Base-by-base conservation (phyloP, 2,888 invertebrate genomes). In the Dichetophora obliterata region DNA sequence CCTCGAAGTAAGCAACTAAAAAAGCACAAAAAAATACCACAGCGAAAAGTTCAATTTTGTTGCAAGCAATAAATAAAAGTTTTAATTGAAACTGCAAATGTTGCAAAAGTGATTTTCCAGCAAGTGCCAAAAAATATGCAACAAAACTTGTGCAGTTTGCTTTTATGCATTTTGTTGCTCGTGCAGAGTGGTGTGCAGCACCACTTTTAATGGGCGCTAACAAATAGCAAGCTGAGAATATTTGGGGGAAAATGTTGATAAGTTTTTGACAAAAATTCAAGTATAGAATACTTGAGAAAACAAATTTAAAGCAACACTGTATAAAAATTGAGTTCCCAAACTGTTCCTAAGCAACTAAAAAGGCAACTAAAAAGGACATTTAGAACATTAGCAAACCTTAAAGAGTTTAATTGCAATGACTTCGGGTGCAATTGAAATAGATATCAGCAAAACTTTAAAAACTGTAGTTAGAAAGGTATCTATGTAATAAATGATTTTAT, bases 71-170 rank as follows among this genome's bases (percentile, higher is more conserved):
- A 34, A 43, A 11, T 16, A 19, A 61, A 61, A 37, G 19, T 71
- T 71, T 57, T 71, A 71, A 71, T 71, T 34, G 71, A 71, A 52
- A 71, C 57, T 71, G 27, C 71, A 71, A 27, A 71, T 71, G 57
- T 57, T 57, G n/a, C 31, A 31, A 57, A 57, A 71, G 71, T 71
- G 71, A 54, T 54, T 71, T 34, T 57, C 37, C 5, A 43, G 43
- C 43, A 54, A 54, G 37, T 54, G 54, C 52, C 31, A 54, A 71
- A 70, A 70, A 31, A 48, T 50, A 48, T 37, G 22, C 65, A 65
- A 34, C 34, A 37, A 37, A 34, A 65, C 34, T 37, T 43, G 14
- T 14, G 59, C 59, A 59, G 27, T 27, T 27, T 59, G 24, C 22
- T 54, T 59, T 59, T 14, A 27, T 59, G 5, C 22, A 3, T 11